phyloP scores from a whole-genome alignment of 2,113 vertebrate genomes.

The Bothrops jararaca region DNA sequence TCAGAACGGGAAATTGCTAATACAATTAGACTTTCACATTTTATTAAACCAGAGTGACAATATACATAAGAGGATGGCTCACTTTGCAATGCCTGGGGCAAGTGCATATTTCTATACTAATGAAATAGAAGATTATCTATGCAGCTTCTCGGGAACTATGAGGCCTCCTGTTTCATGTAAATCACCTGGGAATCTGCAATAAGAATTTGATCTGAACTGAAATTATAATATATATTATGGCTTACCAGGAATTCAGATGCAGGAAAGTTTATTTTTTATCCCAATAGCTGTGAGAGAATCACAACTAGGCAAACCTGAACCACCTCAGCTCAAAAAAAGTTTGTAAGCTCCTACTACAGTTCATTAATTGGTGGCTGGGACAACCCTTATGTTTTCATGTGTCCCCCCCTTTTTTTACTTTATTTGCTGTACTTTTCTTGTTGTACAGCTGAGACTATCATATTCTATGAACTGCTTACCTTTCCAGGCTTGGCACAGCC shows the following conservation, averaged over 20 bases:
- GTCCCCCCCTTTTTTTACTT: background rate
- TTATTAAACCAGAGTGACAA: constrained; percentile 73
- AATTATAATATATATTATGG: background rate
- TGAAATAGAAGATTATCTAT: background rate
- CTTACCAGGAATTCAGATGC: background rate
- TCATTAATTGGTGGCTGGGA: background rate
- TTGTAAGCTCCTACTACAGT: background rate
- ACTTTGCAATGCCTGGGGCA: background rate
- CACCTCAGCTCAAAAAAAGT: background rate
- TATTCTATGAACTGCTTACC: background rate
- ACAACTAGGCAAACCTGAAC: background rate
- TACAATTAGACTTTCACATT: constrained; percentile 79
- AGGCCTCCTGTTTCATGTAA: background rate
- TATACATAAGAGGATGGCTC: constrained; percentile 50
- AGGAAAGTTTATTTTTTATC: background rate
- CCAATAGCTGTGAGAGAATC: background rate
- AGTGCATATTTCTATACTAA: background rate
- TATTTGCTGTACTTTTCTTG: background rate
- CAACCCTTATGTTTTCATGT: background rate
- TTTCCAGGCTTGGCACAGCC: background rate
- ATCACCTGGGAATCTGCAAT: background rate
- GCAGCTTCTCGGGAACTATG: background rate
- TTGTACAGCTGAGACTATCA: background rate
- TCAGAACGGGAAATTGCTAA: constrained; percentile 77
- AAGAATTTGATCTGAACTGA: background rate